Conservation (phyloP, 2,888 invertebrate species). For the Phalera bucephala region DNA sequence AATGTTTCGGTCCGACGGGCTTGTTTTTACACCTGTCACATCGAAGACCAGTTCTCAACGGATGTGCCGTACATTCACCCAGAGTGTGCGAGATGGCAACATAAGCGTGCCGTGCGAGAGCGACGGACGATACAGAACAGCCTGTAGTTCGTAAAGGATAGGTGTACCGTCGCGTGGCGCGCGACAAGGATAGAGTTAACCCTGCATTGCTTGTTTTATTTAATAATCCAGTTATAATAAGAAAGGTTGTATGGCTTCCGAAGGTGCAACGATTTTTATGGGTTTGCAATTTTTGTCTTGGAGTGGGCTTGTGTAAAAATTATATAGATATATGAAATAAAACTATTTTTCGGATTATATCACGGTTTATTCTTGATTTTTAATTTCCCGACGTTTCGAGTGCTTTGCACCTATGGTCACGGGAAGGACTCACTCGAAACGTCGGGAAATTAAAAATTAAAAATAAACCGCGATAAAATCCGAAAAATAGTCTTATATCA, state of each 20-base stretch:
- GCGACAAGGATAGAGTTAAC: constrained; percentile 33
- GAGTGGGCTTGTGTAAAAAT: neutral
- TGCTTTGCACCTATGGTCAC: no score
- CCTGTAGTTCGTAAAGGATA: constrained; percentile 17
- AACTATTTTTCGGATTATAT: no score
- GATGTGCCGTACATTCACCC: constrained; percentile 70
- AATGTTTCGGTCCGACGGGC: constrained; percentile 42
- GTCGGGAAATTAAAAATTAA: no score
- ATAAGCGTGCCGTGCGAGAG: constrained; percentile 53
- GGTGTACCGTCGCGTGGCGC: constrained; percentile 62
- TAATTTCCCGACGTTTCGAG: no score
- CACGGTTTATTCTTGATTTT: no score
- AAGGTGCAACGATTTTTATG: constrained; percentile 32
- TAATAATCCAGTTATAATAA: constrained; percentile 67
- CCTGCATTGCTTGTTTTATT: constrained; percentile 40
- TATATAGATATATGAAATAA: no score
- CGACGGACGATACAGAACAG: constrained; percentile 15
- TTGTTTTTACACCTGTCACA: constrained; percentile 72
- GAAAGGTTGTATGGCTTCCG: constrained; percentile 41
- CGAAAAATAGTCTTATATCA: no score
- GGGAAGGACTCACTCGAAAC: no score
- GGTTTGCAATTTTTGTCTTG: constrained; percentile 21
- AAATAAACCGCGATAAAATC: no score
- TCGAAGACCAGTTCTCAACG: constrained; percentile 60
- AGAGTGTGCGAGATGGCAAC: constrained; percentile 38